Base-by-base conservation (phyloP, 92 coral and sea anemone species). In the Bergia puertoricense region DNA sequence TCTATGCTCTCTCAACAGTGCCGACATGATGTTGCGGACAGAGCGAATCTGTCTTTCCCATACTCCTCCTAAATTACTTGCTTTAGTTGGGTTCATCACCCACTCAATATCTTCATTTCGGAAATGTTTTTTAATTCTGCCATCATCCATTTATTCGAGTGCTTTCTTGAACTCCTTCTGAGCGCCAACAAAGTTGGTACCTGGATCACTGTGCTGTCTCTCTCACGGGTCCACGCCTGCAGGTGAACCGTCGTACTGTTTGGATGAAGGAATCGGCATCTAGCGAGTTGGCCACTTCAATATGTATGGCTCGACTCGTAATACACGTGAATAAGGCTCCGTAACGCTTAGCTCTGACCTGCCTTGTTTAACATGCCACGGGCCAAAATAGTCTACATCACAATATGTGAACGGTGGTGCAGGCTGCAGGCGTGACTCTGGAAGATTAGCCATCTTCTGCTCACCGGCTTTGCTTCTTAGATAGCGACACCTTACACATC, bases 31-130 rank as follows among this genome's bases (percentile, higher is more conserved):
- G 75, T 79, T 92, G 59, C 92, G 79, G 43, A 92, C 76, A 10
- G 89, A 86, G 36, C 85, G 78, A 71, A 92, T 89, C 62, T 92
- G 94, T 44, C 94, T 65, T 59, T 92, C 89, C 30, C 30, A 30
- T 30, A 30, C 30, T 0, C 30, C 94, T 89, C 86, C 15, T 83
- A 77, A 20, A 86, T 92, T 62, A 30, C 30, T 30, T 30, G 30
- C 30, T 30, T 30, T 30, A 30, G 30, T 0, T 30, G 30, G 30
- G 0, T 69, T 90, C 54, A 62, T 76, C 16, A 89, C 59, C 94
- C 92, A 92, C 72, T 87, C 91, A 75, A 88, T 88, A 72, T 81
- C 75, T 8, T 36, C 85, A 66, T 92, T 92, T 66, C 76, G 46
- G 38, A 90, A 90, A 37, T 92, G 90, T 57, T 86, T 85, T 65